Percentiles rank a stretch among this genome's conserved stretches.
phyloP scores from a whole-genome alignment of 2,888 invertebrate genomes.

The Smittia sp. region DNA sequence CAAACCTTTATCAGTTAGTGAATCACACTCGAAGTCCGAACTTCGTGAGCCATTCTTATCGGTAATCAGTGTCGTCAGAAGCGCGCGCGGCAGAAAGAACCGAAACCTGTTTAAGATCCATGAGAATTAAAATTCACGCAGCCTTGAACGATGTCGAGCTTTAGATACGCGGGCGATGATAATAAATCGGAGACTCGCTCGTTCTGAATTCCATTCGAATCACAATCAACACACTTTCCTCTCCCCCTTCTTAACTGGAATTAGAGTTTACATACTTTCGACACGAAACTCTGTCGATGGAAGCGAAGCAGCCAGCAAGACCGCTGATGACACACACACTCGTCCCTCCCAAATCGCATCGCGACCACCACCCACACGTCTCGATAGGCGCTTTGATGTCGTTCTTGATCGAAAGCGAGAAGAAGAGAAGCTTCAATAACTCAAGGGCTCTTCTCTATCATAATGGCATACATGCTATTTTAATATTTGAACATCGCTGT shows the following conservation, averaged over 20 bases:
- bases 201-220: too few species aligned
- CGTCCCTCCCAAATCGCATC: too few species aligned
- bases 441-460: neutral
- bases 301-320: too few species aligned
- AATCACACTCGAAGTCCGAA: neutral
- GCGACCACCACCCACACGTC: too few species aligned
- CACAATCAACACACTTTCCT: too few species aligned
- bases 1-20: neutral
- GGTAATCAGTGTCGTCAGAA: neutral
- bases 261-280: too few species aligned
- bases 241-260: too few species aligned
- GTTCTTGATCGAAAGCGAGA: neutral
- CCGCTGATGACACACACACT: too few species aligned
- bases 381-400: neutral
- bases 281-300: too few species aligned
- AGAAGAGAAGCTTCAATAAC: too few species aligned
- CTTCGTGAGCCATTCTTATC: neutral
- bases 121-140: conserved; percentile 15
- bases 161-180: conserved; percentile 5
- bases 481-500: conserved; percentile 20
- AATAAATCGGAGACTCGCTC: too few species aligned
- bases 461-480: conserved; percentile 12
- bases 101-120: conserved; percentile 17
- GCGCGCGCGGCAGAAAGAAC: neutral
- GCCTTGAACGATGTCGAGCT: conserved; percentile 4